Percentiles rank a stretch among this genome's conserved stretches.
Evolutionary conservation across 2,888 invertebrate genomes (phyloP).

Genomic region (Lacanobia wlatinum): DNA sequence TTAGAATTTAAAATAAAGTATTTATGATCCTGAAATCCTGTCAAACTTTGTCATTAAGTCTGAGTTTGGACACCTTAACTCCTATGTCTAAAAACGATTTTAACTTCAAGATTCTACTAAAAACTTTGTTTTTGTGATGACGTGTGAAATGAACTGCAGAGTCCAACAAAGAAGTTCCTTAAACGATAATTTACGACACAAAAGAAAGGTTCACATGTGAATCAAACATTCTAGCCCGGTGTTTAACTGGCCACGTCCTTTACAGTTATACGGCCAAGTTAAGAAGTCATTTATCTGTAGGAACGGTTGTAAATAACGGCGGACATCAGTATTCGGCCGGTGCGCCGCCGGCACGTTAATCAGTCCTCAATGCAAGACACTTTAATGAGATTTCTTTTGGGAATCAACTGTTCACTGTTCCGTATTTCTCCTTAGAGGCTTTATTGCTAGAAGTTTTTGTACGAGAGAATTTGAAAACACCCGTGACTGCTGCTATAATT

Average conservation of each 20-base stretch:
- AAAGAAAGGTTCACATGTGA: not conserved
- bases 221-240: conserved; percentile 30
- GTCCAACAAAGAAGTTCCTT: not conserved
- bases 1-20: no score
- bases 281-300: conserved; percentile 64
- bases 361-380: conserved; percentile 80
- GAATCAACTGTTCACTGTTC: conserved; percentile 75
- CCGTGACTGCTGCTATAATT: conserved; percentile 57
- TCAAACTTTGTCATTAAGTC: no score
- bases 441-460: conserved; percentile 63
- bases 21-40: no score
- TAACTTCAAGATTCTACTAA: not conserved
- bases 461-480: conserved; percentile 60
- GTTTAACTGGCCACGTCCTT: conserved; percentile 14
- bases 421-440: conserved; percentile 63
- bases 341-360: conserved; percentile 76
- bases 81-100: no score
- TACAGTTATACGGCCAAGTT: conserved; percentile 39
- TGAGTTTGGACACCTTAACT: no score
- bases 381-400: conserved; percentile 87
- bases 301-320: conserved; percentile 66
- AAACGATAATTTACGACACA: not conserved
- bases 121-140: not conserved
- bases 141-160: not conserved
- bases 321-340: conserved; percentile 76